phyloP scores from a whole-genome alignment of 2,113 vertebrate species.

The Noturus placidus region DNA sequence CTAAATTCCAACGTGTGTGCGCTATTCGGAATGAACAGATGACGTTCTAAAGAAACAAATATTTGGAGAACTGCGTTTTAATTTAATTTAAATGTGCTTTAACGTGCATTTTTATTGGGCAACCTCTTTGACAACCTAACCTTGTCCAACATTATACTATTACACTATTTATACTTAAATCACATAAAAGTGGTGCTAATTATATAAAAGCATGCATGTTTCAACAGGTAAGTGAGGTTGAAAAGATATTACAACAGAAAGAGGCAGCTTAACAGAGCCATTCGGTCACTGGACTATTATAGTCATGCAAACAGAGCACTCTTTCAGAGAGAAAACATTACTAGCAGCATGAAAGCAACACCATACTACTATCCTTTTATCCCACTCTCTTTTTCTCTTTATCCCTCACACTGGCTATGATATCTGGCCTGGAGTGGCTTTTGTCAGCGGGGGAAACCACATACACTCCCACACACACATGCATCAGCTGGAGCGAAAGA shows the following conservation, averaged over 20 bases:
- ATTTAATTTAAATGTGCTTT: background rate
- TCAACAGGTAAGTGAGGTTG: background rate
- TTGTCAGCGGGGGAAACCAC: constrained; percentile 20
- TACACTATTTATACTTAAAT: no score
- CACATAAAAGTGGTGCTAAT: background rate
- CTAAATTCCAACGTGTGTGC: background rate
- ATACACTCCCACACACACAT: constrained; percentile 4
- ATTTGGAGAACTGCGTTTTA: background rate
- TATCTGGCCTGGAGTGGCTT: constrained; percentile 22
- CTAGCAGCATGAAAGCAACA: constrained; percentile 21
- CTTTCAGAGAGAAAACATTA: constrained; percentile 28
- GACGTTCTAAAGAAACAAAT: background rate
- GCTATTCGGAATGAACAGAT: background rate
- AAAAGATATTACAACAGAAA: background rate
- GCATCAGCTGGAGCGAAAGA: constrained; percentile 9
- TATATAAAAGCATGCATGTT: background rate
- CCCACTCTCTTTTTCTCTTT: background rate
- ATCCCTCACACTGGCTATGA: constrained; percentile 30
- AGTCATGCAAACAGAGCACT: constrained; percentile 25
- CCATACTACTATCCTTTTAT: constrained; percentile 14
- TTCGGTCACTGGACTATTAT: constrained; percentile 49
- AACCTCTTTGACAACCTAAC: background rate
- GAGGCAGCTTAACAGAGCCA: constrained; percentile 31
- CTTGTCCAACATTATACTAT: no score
- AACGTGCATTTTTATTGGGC: background rate